These are phyloP conservation scores for Hydriomena furcata DNA, from an alignment of 2,888 invertebrate species.

Conservation along the genomic window DNA sequence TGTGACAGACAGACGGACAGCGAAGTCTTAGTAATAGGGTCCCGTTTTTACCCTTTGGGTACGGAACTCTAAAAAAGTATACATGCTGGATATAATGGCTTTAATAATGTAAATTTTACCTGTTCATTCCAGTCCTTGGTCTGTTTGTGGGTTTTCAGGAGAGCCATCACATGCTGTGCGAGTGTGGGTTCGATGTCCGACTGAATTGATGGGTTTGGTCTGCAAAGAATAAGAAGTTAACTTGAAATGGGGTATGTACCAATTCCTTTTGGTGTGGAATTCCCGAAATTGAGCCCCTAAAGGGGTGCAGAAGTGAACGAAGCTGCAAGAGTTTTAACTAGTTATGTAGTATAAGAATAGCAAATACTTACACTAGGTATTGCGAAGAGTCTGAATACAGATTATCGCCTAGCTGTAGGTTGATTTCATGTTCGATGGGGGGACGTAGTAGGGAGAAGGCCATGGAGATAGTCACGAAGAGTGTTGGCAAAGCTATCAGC, in stretches of 20 bases:
- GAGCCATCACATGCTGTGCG: constrained; percentile 50
- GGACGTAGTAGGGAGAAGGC: constrained; percentile 86
- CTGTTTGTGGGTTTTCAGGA: constrained; percentile 41
- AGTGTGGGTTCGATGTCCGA: constrained; percentile 47
- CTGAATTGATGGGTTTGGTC: constrained; percentile 52
- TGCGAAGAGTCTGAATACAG: constrained; percentile 75
- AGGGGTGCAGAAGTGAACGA: too few relatives aligned
- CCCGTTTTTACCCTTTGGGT: too few relatives aligned
- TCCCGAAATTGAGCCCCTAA: too few relatives aligned
- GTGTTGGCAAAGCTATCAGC: constrained; percentile 82
- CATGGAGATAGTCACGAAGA: constrained; percentile 88
- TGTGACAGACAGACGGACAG: too few relatives aligned
- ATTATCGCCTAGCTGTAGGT: constrained; percentile 72
- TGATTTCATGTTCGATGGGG: constrained; percentile 84
- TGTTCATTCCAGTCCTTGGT: constrained; percentile 55
- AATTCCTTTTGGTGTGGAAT: too few relatives aligned
- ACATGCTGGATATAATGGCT: too few relatives aligned
- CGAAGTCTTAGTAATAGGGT: too few relatives aligned
- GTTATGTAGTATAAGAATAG: neutral
- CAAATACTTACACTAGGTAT: constrained; percentile 60
- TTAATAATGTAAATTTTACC: constrained; percentile 46
- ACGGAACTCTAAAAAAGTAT: too few relatives aligned
- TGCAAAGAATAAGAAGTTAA: constrained; percentile 33
- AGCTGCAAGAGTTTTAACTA: too few relatives aligned
- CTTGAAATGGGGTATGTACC: too few relatives aligned